These are phyloP conservation scores for Diaphora mendica DNA, from an alignment of 2,888 invertebrate species.

Conservation along the genomic window DNA sequence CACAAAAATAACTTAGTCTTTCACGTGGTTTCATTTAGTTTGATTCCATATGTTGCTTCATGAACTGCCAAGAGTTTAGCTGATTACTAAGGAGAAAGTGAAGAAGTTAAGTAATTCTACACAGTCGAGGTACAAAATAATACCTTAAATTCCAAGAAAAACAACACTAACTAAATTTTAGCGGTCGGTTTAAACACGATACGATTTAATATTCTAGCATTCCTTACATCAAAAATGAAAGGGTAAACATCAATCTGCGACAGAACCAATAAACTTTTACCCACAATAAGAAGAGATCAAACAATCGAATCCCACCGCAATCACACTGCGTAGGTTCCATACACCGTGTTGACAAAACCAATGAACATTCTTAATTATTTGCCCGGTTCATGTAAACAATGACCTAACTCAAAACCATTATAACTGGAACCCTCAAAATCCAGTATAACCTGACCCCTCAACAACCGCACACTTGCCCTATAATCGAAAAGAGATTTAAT, in stretches of 20 bases:
- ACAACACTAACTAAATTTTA: background rate
- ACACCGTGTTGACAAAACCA: conserved; percentile 83
- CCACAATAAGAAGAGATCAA: conserved; percentile 67
- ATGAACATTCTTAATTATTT: conserved; percentile 86
- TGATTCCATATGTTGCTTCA: background rate
- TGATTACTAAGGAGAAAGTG: background rate
- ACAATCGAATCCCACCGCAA: conserved; percentile 74
- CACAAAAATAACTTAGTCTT: background rate
- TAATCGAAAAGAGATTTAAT: conserved; percentile 20
- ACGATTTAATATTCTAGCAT: conserved; percentile 10
- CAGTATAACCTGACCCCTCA: conserved; percentile 2
- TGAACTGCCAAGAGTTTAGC: background rate
- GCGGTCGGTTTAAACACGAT: background rate
- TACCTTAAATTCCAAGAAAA: background rate
- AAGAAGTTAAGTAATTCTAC: background rate
- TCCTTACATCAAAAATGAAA: conserved; percentile 41
- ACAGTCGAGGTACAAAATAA: background rate
- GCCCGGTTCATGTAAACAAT: conserved; percentile 80
- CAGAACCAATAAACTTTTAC: conserved; percentile 66
- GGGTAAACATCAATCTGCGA: conserved; percentile 51
- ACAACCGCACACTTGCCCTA: conserved; percentile 27
- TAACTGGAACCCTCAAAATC: conserved; percentile 53
- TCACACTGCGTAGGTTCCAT: conserved; percentile 61
- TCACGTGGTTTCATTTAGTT: too few species aligned
- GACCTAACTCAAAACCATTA: conserved; percentile 67